Percentiles rank a stretch among this genome's conserved stretches.
Conservation (phyloP, 1,140 invertebrate genomes). For the Melipona quadrifasciata region DNA sequence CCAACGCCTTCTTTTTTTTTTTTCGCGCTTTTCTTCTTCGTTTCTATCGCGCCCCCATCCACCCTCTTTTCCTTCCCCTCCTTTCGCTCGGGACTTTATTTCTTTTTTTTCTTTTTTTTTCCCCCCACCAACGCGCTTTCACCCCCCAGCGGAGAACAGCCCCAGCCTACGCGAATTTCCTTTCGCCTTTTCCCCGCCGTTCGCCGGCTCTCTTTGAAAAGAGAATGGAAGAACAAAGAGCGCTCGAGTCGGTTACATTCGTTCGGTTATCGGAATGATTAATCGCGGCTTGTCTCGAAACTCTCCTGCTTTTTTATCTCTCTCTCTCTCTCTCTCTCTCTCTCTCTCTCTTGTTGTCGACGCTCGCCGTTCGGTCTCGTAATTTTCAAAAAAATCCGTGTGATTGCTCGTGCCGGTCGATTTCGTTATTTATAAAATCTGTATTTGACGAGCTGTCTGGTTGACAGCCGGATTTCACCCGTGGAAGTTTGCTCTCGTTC, state of each 20-base stretch:
- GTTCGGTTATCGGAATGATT: conserved; percentile 23
- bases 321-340: too few relatives aligned
- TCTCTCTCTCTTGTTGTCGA: neutral
- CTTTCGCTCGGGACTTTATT: neutral
- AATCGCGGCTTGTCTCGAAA: neutral
- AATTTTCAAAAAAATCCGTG: neutral
- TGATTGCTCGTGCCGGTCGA: neutral
- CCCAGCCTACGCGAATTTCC: neutral
- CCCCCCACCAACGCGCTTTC: neutral
- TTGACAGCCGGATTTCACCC: neutral
- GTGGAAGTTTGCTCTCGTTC: neutral
- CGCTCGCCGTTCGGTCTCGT: neutral
- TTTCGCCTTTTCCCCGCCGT: neutral
- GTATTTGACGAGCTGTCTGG: neutral
- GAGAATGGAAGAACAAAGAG: neutral
- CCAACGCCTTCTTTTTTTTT: neutral
- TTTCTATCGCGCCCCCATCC: too few relatives aligned
- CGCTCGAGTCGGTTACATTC: conserved; percentile 17
- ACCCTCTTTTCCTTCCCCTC: too few relatives aligned
- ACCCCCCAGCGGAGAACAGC: neutral
- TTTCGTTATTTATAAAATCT: conserved; percentile 23
- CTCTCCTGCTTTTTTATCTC: too few relatives aligned
- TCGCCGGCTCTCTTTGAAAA: neutral
- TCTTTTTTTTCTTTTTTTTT: neutral
- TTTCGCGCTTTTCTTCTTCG: too few relatives aligned